Base-by-base conservation (phyloP, 37 sponge, comb jelly and placozoan genomes). In the Diacarnus erythraeanus region DNA sequence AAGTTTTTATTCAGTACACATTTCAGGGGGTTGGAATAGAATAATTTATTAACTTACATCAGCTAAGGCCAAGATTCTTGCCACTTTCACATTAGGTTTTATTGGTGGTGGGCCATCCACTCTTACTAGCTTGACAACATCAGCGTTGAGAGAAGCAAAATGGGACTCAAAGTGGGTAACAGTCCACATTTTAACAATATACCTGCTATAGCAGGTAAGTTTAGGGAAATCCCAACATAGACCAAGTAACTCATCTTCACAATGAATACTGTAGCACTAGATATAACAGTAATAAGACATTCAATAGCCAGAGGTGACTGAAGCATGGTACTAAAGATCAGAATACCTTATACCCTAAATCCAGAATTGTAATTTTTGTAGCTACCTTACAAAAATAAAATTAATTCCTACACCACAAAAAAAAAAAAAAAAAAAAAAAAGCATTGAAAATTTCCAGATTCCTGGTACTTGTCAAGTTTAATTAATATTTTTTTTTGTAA, bases 131-230 rank as follows among this genome's bases (percentile, higher is more conserved):
- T 31, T 77, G 27, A 71, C 37, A 22, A 77, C 56, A 27, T 72
- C 34, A 30, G 88, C 82, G 65, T 77, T 83, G 23, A 88, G 37
- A 15, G 58, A 38, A 40, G 83, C 38, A 37, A 88, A 82, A 56
- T 88, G 83, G 23, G 39, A 54, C 75, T 88, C 88, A 43, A 81
- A 73, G 74, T 70, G 71, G 38, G 27, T 65, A 22, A 82, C 44
- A 12, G 22, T 51, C 66, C 75, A 78, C 54, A 83, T 67, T n/a
- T 27, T 78, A 33, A 83, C 57, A 21, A 6, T 71, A 3, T 82
- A 36, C 57, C 77, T 42, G 21, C 78, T 70, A 68, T 83, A 77
- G 67, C 73, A 73, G 63, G 80, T 30, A 15, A 83, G 41, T 59
- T 22, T 83, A 1, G 69, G 77, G 31, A 26, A 74, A 34, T 69